Evolutionary conservation across 92 coral and sea anemone genomes (phyloP).

Genomic region (Anthopleura xanthogrammica): DNA sequence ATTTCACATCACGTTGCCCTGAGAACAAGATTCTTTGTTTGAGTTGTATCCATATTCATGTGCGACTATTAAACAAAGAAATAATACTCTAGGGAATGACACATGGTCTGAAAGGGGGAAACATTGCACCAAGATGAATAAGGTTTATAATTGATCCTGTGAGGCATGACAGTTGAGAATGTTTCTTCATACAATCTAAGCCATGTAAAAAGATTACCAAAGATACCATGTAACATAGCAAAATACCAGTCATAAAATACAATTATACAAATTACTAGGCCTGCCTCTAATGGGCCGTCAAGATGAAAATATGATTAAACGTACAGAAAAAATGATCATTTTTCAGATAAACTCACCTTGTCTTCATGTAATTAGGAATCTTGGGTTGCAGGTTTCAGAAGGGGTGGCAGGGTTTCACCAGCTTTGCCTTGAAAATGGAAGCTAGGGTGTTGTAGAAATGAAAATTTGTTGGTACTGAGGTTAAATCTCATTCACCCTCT

Average conservation of each 20-base stretch:
- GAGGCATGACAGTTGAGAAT: background rate
- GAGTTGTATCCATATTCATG: too few relatives aligned
- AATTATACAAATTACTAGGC: slow-evolving; percentile 3
- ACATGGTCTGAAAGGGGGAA: too few relatives aligned
- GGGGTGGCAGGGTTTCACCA: slow-evolving; percentile 86
- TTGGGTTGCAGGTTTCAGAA: slow-evolving; percentile 35
- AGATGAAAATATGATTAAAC: slow-evolving; percentile 10
- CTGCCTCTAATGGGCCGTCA: slow-evolving; percentile 14
- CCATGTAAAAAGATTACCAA: background rate
- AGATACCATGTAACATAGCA: slow-evolving; percentile 4
- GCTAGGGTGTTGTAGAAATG: slow-evolving; percentile 20
- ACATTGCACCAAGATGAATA: too few relatives aligned
- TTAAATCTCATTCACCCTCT: too few relatives aligned
- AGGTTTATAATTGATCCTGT: background rate
- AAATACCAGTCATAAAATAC: slow-evolving; percentile 3
- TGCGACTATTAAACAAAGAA: too few relatives aligned
- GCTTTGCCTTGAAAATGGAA: slow-evolving; percentile 92
- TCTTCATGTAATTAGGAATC: background rate
- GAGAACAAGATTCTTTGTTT: too few relatives aligned
- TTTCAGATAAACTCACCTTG: slow-evolving; percentile 4
- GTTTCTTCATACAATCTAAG: background rate
- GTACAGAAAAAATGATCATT: slow-evolving; percentile 6
- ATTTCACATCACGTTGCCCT: too few relatives aligned
- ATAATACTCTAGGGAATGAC: too few relatives aligned
- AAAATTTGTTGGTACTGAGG: background rate